Evolutionary conservation across 2,113 vertebrate genomes (phyloP).

Genomic region (Pachypanchax playfairii): DNA sequence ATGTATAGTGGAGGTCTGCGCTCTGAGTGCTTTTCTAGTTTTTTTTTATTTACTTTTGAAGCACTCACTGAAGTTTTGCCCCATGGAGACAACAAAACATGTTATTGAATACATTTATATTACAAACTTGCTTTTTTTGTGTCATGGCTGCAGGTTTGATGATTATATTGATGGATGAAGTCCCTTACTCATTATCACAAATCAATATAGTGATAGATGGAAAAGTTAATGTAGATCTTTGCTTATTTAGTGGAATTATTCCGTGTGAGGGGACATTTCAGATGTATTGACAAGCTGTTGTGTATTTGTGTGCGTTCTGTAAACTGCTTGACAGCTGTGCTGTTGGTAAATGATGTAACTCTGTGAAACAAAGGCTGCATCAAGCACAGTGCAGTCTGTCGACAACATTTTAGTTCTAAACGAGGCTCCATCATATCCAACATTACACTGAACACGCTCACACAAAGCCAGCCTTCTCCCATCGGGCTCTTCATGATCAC

Average conservation of each 20-base stretch:
- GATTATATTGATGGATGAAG: background rate
- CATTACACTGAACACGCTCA: conserved; percentile 19
- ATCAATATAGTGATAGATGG: conserved; percentile 18
- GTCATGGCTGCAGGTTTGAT: background rate
- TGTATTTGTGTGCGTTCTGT: background rate
- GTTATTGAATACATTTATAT: conserved; percentile 20
- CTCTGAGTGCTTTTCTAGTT: background rate
- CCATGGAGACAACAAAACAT: conserved; percentile 25
- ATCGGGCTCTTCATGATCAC: too few species aligned
- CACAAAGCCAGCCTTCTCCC: too few species aligned
- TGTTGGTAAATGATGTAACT: conserved; percentile 57
- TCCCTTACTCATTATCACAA: background rate
- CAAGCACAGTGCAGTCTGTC: conserved; percentile 9
- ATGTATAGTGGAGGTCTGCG: too few species aligned
- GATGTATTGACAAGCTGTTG: conserved; percentile 10
- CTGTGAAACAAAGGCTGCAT: conserved; percentile 35
- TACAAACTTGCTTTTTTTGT: conserved; percentile 2
- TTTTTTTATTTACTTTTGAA: background rate
- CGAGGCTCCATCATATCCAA: background rate
- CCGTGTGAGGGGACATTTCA: background rate
- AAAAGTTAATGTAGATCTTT: conserved; percentile 8
- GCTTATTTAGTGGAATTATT: background rate
- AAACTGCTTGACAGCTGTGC: conserved; percentile 1
- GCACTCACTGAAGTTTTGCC: background rate
- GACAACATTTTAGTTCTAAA: conserved; percentile 13